Conservation (phyloP, 2,113 vertebrate genomes). For the Percina caprodes region DNA sequence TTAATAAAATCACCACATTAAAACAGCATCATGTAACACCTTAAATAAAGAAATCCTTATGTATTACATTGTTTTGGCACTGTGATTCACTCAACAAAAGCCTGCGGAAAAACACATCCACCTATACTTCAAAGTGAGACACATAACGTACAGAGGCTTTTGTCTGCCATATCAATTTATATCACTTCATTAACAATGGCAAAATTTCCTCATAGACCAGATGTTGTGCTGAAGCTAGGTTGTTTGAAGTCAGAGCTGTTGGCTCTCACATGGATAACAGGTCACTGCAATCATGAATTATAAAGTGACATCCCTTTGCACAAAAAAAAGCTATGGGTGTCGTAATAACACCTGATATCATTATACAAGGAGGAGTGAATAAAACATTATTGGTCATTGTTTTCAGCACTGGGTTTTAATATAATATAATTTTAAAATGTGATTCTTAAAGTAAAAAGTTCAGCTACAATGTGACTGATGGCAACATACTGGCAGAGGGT, state of each 20-base stretch:
- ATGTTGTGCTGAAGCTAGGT: constrained; percentile 60
- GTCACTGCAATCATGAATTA: constrained; percentile 72
- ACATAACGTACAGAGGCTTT: constrained; percentile 65
- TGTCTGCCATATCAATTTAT: constrained; percentile 77
- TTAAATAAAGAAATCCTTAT: constrained; percentile 52
- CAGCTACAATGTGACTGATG: constrained; percentile 20
- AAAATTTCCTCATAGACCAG: constrained; percentile 71
- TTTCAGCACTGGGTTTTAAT: constrained; percentile 13
- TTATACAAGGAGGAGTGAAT: constrained; percentile 7
- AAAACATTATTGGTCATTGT: background rate
- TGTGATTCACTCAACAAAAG: constrained; percentile 7
- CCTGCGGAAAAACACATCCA: constrained; percentile 18
- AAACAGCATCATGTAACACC: constrained; percentile 61
- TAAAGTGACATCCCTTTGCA: constrained; percentile 50
- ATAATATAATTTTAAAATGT: constrained; percentile 10
- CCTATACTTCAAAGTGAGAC: constrained; percentile 46
- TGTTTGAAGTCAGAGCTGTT: constrained; percentile 75
- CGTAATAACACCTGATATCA: constrained; percentile 22
- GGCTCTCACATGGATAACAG: constrained; percentile 63
- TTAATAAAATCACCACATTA: constrained; percentile 50
- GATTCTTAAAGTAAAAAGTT: constrained; percentile 9
- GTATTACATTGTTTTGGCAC: constrained; percentile 36
- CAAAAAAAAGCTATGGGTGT: constrained; percentile 41
- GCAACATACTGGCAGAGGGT: constrained; percentile 16
- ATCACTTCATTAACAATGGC: constrained; percentile 77